Evolutionary conservation across 2,113 vertebrate genomes (phyloP).

Genomic region (Oceanites oceanicus): DNA sequence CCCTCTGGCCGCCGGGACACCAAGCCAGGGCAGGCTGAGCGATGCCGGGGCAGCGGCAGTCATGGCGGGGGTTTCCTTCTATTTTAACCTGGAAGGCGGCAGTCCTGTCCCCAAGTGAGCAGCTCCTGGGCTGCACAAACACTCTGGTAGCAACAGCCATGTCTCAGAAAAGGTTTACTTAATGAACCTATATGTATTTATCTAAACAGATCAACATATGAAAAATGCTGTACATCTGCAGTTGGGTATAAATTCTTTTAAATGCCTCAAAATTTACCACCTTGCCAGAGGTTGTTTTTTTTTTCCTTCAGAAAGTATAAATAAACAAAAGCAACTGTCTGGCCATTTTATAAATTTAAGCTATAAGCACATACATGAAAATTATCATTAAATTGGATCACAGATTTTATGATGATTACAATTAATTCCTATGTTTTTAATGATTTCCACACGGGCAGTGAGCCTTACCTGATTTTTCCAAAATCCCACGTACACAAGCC

Average conservation of each 20-base stretch:
- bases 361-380: background rate
- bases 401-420: background rate
- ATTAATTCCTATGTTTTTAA: background rate
- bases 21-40: fast-evolving
- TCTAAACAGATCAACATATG: background rate
- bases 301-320: background rate
- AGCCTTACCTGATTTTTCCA: background rate
- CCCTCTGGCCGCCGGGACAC: fast-evolving
- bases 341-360: background rate
- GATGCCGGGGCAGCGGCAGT: fast-evolving
- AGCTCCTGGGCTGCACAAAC: background rate
- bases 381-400: fast-evolving
- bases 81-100: background rate
- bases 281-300: background rate
- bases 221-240: background rate
- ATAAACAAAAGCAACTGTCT: background rate
- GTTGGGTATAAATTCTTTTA: background rate
- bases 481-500: background rate
- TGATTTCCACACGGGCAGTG: background rate
- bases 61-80: background rate
- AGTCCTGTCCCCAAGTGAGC: background rate
- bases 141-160: background rate
- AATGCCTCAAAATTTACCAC: background rate
- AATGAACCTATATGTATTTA: background rate
- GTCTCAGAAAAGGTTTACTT: background rate